A percentile compares a stretch with the other conserved stretches of the same genome.
Conservation (phyloP, 2,797 vertebrate genomes). For the Poeciliopsis presidionis region DNA sequence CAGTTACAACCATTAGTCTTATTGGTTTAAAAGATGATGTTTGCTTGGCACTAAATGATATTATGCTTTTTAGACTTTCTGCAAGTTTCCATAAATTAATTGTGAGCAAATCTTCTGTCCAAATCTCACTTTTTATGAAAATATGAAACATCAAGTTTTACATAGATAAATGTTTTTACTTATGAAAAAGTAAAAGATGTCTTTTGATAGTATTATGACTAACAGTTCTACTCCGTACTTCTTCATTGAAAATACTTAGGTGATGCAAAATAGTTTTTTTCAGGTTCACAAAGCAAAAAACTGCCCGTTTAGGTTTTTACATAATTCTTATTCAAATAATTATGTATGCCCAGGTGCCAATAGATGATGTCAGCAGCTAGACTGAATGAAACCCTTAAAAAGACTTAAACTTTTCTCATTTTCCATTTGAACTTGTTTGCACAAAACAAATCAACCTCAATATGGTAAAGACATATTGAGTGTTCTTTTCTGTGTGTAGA, state of each 20-base stretch:
- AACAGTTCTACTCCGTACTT: background rate
- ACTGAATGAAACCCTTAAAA: background rate
- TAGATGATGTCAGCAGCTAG: background rate
- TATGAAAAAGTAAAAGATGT: background rate
- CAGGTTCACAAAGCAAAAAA: background rate
- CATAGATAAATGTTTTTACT: background rate
- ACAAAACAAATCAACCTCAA: constrained; percentile 1
- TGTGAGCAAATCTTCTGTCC: background rate
- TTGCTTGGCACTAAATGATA: background rate
- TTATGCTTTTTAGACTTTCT: background rate
- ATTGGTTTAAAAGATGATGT: background rate
- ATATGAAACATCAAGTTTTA: background rate
- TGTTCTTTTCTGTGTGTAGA: constrained; percentile 12
- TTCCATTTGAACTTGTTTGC: background rate
- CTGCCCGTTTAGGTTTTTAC: background rate
- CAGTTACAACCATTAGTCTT: background rate
- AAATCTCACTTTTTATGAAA: background rate
- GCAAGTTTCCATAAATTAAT: background rate
- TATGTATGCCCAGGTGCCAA: too few species aligned
- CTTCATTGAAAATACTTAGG: background rate
- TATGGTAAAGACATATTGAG: background rate
- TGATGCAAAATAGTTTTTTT: background rate
- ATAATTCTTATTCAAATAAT: background rate
- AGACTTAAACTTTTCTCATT: background rate
- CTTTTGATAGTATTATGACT: background rate